Evolutionary conservation across 2,113 vertebrate species (phyloP).

Genomic region (Pelvicachromis taeniatus): DNA sequence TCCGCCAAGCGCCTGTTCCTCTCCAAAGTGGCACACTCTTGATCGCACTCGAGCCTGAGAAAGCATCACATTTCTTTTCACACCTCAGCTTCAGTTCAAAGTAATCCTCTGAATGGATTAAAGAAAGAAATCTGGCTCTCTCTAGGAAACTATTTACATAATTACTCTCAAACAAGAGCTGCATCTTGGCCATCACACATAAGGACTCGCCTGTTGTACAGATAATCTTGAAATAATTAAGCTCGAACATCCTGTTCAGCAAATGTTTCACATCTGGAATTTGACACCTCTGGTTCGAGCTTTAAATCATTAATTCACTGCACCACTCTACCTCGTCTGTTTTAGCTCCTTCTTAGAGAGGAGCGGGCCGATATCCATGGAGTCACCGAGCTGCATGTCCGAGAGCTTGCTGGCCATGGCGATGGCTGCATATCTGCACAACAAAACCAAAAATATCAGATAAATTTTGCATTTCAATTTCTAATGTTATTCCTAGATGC

Average conservation of each 20-base stretch:
- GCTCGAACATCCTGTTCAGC: background rate
- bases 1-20: constrained; percentile 90
- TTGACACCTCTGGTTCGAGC: background rate
- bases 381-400: constrained; percentile 92
- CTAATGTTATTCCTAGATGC: background rate
- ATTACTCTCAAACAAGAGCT: background rate
- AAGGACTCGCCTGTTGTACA: background rate
- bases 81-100: background rate
- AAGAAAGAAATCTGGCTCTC: background rate
- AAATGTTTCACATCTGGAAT: background rate
- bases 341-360: constrained; percentile 94
- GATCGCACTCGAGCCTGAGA: constrained; percentile 89
- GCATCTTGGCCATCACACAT: background rate
- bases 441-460: background rate
- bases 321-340: constrained; percentile 80
- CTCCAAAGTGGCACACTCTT: constrained; percentile 89
- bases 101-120: background rate
- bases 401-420: constrained; percentile 93
- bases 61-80: background rate
- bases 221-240: background rate
- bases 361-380: constrained; percentile 89
- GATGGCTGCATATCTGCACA: constrained; percentile 89
- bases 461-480: background rate
- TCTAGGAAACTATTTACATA: background rate
- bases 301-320: background rate